Conservation (phyloP, 2,113 vertebrate species). For the Lagopus leucura region DNA sequence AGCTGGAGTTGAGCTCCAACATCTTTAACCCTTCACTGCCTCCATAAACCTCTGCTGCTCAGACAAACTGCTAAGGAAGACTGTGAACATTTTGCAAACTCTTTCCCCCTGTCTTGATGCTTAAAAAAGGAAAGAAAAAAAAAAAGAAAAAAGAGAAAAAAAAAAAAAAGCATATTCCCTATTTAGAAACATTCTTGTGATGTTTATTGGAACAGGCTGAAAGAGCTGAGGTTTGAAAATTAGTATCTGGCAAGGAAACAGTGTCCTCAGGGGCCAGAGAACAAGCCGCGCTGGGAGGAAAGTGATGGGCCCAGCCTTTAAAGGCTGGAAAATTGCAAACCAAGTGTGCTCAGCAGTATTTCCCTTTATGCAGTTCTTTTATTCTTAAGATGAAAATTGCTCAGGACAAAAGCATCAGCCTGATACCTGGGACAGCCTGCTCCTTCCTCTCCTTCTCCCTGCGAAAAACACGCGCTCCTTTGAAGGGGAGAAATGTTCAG, state of each 20-base stretch:
- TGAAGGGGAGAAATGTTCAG: slow-evolving; percentile 41
- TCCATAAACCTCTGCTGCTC: not conserved
- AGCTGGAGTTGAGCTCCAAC: not conserved
- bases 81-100: not conserved
- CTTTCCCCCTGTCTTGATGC: not conserved
- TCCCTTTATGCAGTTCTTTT: slow-evolving; percentile 63
- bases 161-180: not conserved
- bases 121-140: not conserved
- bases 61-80: not conserved
- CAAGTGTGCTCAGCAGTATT: slow-evolving; percentile 70
- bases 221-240: slow-evolving; percentile 74
- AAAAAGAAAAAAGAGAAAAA: not conserved
- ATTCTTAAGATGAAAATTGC: slow-evolving; percentile 69
- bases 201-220: slow-evolving; percentile 68
- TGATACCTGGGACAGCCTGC: slow-evolving; percentile 57
- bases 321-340: slow-evolving; percentile 69
- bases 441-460: slow-evolving; percentile 18
- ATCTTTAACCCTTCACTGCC: not conserved
- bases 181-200: slow-evolving; percentile 72
- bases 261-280: slow-evolving; percentile 69
- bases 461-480: slow-evolving; percentile 6
- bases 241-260: slow-evolving; percentile 72
- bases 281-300: slow-evolving; percentile 57
- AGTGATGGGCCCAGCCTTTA: slow-evolving; percentile 68
- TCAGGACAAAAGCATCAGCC: slow-evolving; percentile 37